Percentiles rank a stretch among this genome's conserved stretches.
Evolutionary conservation across 2,888 invertebrate genomes (phyloP).

Genomic region (Dasysyrphus albostriatus): DNA sequence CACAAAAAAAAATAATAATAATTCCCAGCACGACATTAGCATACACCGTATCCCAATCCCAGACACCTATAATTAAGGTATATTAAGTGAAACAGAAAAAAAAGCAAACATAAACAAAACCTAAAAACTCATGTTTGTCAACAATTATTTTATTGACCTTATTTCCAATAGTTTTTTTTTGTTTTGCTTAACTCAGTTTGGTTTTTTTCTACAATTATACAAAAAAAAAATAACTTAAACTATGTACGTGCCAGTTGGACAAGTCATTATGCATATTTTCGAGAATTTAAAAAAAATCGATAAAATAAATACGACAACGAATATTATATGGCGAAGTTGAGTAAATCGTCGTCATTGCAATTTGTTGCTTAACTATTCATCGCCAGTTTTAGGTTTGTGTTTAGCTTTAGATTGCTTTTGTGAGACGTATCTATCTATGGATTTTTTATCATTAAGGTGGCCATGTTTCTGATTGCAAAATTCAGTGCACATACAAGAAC

Average conservation of each 20-base stretch:
- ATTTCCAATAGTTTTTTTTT: constrained; percentile 42
- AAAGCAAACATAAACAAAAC: constrained; percentile 36
- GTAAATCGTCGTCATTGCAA: constrained; percentile 65
- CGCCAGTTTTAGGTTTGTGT: constrained; percentile 59
- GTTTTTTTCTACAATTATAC: neutral
- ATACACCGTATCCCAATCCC: constrained; percentile 16
- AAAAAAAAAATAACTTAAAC: constrained; percentile 14
- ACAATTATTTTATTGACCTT: constrained; percentile 63
- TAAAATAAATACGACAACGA: constrained; percentile 9
- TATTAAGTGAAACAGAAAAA: constrained; percentile 18
- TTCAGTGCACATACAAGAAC: neutral
- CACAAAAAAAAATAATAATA: constrained; percentile 14
- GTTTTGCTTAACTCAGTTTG: constrained; percentile 3
- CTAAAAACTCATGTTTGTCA: constrained; percentile 63
- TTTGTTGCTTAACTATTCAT: constrained; percentile 64
- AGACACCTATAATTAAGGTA: constrained; percentile 42
- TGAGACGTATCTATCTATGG: constrained; percentile 26
- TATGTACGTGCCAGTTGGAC: constrained; percentile 26
- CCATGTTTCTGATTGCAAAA: neutral
- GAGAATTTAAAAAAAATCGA: neutral
- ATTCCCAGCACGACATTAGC: constrained; percentile 32
- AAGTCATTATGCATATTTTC: constrained; percentile 17
- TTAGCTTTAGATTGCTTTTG: constrained; percentile 51
- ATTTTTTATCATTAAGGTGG: constrained; percentile 6
- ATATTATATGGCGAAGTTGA: constrained; percentile 40